Conservation (phyloP, 2,113 vertebrate genomes). For the Euleptes europaea region DNA sequence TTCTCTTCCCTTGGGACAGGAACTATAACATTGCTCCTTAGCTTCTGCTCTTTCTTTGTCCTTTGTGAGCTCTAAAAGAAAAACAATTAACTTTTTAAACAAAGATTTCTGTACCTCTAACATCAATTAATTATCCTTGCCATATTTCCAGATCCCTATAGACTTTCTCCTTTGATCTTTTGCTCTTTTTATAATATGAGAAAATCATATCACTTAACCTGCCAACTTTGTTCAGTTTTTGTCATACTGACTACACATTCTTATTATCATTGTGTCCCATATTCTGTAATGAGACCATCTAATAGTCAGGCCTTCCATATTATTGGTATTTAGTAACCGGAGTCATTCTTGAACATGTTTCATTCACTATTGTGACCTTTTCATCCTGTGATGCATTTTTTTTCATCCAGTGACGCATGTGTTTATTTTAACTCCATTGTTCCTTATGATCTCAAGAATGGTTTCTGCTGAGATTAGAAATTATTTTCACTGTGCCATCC, state of each 20-base stretch:
- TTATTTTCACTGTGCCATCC: no score
- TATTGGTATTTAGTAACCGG: conserved; percentile 26
- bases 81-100: background rate
- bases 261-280: background rate
- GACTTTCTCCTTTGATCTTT: background rate
- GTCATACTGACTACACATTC: background rate
- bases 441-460: conserved; percentile 15
- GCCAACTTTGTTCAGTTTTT: background rate
- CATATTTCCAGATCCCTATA: background rate
- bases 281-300: conserved; percentile 2
- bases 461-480: conserved; percentile 21
- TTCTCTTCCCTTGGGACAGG: background rate
- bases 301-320: background rate
- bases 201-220: conserved; percentile 2
- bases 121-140: conserved; percentile 3
- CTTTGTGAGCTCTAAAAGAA: conserved; percentile 13
- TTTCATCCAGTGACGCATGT: conserved; percentile 26
- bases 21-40: background rate
- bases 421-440: conserved; percentile 31
- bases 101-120: background rate
- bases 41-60: background rate
- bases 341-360: conserved; percentile 10
- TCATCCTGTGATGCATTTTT: background rate
- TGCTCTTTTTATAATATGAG: background rate
- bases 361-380: conserved; percentile 2